phyloP scores from a whole-genome alignment of 2,113 vertebrate species.

The Bujurquina vittata region DNA sequence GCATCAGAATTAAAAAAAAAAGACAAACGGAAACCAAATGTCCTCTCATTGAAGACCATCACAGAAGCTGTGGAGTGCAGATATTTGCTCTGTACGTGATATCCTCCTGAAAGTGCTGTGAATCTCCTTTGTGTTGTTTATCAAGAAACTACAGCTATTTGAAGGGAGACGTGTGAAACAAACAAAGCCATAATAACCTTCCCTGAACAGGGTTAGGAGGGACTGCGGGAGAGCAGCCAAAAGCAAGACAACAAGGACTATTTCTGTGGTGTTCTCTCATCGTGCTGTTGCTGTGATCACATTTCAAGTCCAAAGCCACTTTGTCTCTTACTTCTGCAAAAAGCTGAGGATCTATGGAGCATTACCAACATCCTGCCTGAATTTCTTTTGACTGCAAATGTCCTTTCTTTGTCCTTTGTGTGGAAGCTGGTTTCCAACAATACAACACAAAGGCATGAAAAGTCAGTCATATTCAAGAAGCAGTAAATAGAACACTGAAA shows the following conservation, averaged over 20 bases:
- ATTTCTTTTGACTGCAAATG: not conserved
- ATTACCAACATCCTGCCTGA: not conserved
- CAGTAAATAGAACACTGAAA: not conserved
- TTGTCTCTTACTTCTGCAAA: not conserved
- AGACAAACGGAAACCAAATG: too few relatives aligned
- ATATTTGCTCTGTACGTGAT: too few relatives aligned
- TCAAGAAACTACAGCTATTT: not conserved
- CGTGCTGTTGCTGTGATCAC: conserved; percentile 12
- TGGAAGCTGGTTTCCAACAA: not conserved
- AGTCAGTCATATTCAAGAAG: not conserved
- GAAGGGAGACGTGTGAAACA: not conserved
- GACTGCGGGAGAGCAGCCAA: not conserved
- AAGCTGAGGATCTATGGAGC: not conserved
- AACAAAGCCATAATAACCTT: not conserved
- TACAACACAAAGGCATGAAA: not conserved
- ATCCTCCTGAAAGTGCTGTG: not conserved
- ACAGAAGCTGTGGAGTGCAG: too few relatives aligned
- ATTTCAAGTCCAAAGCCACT: not conserved
- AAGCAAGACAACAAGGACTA: not conserved
- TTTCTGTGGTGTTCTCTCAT: not conserved
- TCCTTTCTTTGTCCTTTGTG: not conserved
- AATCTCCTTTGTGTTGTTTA: not conserved
- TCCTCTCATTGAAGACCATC: too few relatives aligned
- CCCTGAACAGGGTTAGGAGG: not conserved
- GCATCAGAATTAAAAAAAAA: not conserved